Evolutionary conservation across 92 coral and sea anemone species (phyloP), one percentile per base, ranked within the genome.

Genomic region (Metridium senile): DNA sequence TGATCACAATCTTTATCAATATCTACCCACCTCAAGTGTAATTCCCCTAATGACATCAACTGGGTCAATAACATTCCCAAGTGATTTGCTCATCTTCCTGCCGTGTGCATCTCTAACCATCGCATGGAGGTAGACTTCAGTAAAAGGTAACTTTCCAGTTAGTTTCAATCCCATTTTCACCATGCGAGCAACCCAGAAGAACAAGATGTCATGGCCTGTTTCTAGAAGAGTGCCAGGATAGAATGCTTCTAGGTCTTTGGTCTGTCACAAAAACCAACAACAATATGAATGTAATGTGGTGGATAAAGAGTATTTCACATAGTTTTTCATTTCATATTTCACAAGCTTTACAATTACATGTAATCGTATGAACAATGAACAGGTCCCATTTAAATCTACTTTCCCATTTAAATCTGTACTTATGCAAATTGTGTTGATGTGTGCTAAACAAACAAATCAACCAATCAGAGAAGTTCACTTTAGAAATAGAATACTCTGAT

Each of bases 61-160:
- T 22, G 97, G 99, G 73, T 96, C 99, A 21, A 96, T 96, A 26
- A 96, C 99, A 52, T 96, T 96, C 21, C 99, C 99, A 18, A 96
- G 96, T 29, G 99, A 96, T 72, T 96, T 96, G 87, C 99, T 96
- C 99, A 96, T 96, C 75, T 96, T 96, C 26, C 99, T 90, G 82
- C 99, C 99, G 57, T 96, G 99, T 53, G 99, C 99, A 74, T 96
- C 99, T 71, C 99, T 89, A 58, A 96, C 99, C 99, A 96, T 96
- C 19, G 99, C 99, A 70, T 96, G 99, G 13, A 96, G 92, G 53
- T 89, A 96, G 61, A 96, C 99, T 82, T 96, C 97, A 53, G 87
- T 92, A 78, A 96, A 96, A 13, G 99, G 99, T 61, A 96, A 89
- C 66, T 79, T 75, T 46, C 97, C 97, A 26, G 86, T 89, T 65